Evolutionary conservation across 2,797 vertebrate genomes (phyloP), one percentile per base, ranked within the genome.

Genomic region (Phoxinus dragarum): DNA sequence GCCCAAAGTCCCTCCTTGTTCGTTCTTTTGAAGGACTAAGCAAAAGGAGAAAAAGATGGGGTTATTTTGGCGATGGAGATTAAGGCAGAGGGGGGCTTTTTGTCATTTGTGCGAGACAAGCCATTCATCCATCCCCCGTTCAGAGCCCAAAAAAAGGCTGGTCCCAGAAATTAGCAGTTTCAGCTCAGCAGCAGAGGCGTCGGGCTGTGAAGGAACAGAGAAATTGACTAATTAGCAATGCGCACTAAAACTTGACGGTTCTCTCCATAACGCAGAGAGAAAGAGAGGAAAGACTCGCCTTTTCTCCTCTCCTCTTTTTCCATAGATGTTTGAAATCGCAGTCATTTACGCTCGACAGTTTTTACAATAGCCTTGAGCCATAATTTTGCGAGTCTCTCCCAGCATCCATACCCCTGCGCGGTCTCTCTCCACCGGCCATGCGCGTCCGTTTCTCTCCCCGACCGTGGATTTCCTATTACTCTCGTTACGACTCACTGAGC

Each of bases 151-250:
- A 96, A 96, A 96, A 99, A 99, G 98, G 97, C 97, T 99, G 98
- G 97, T 99, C 98, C 98, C 97, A 99, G 98, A 99, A 99, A 99
- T 99, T 99, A 99, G 98, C 98, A 99, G 98, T 99, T 99, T 99
- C 98, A 98, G 98, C 98, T 99, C 97, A 99, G 98, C 98, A 98
- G 97, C 97, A 97, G 97, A 99, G 97, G 98, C 98, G 98, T 98
- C 98, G 98, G 98, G 97, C 98, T 99, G 98, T 99, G 98, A 99
- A 99, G 98, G 98, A 98, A 99, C 97, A 99, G 98, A 99, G 98
- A 99, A 99, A 99, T 99, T 99, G 98, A 99, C 98, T 99, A 99
- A 99, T 99, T 99, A 99, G 98, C 98, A 99, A 99, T 99, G 98
- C 98, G 98, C 98, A 99, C 98, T 99, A 99, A 99, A 99, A 99